A percentile compares a stretch with the other conserved stretches of the same genome.
Conservation (phyloP, 2,888 invertebrate genomes). For the Cylindroiulus punctatus region DNA sequence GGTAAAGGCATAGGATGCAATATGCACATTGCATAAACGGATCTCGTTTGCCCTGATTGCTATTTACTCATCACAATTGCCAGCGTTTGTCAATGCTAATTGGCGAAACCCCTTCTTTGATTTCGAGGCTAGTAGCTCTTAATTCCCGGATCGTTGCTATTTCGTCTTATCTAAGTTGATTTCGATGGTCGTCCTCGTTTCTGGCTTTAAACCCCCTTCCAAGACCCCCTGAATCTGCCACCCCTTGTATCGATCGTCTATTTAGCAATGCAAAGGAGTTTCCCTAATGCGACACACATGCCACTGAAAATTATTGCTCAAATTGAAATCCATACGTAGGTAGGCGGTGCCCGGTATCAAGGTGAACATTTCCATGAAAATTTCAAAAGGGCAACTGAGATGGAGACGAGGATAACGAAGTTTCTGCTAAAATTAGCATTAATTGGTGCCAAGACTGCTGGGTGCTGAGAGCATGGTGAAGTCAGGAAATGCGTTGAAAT, state of each 20-base stretch:
- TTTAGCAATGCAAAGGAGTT: slow-evolving; percentile 52
- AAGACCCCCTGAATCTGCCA: background rate
- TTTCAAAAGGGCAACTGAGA: background rate
- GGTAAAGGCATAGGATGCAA: background rate
- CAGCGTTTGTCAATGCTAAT: slow-evolving; percentile 50
- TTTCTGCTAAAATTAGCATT: slow-evolving; percentile 16
- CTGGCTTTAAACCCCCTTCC: background rate
- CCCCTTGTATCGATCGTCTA: slow-evolving; percentile 42
- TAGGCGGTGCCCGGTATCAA: slow-evolving; percentile 25
- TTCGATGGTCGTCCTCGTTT: slow-evolving; percentile 43
- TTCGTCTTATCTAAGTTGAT: slow-evolving; percentile 32
- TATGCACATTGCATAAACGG: background rate
- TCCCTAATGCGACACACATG: slow-evolving; percentile 52
- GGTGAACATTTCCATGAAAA: slow-evolving; percentile 21
- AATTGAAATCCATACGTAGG: slow-evolving; percentile 35
- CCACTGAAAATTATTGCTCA: slow-evolving; percentile 50
- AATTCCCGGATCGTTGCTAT: slow-evolving; percentile 39
- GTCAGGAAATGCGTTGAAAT: background rate
- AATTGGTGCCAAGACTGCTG: background rate
- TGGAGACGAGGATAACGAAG: background rate
- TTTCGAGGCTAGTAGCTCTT: slow-evolving; percentile 9
- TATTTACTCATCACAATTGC: slow-evolving; percentile 48
- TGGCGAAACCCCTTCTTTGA: slow-evolving; percentile 33
- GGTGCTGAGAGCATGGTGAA: background rate
- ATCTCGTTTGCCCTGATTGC: slow-evolving; percentile 45